Conservation (phyloP, 2,113 vertebrate genomes). For the Dinomys branickii region DNA sequence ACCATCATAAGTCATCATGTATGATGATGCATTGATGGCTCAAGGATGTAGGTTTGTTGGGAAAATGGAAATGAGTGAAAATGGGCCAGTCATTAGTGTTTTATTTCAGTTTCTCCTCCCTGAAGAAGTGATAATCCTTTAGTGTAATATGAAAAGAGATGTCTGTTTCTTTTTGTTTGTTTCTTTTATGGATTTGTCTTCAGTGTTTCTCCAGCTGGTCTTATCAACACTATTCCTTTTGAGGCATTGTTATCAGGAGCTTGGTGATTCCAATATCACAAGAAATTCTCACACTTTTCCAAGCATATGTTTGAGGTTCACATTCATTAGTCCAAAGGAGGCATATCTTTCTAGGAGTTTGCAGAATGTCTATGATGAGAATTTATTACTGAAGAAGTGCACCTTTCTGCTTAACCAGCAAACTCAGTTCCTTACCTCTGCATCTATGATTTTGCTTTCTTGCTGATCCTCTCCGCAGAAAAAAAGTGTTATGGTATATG, state of each 20-base stretch:
- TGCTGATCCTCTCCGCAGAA: neutral
- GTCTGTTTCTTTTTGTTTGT: neutral
- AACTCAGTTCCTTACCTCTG: neutral
- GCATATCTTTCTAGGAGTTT: neutral
- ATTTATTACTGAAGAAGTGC: neutral
- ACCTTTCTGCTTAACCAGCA: neutral
- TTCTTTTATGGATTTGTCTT: neutral
- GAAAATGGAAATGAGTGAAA: neutral
- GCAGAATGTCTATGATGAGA: neutral
- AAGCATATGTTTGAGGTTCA: neutral
- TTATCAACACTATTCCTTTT: neutral
- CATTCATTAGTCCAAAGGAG: neutral
- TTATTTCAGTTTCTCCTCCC: neutral
- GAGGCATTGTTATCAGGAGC: neutral
- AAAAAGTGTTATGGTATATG: neutral
- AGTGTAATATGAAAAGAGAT: neutral
- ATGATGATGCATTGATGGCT: neutral
- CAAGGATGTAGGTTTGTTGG: neutral
- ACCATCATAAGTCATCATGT: neutral
- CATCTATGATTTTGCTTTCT: neutral
- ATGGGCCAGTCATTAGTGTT: neutral
- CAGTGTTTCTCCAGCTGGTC: neutral
- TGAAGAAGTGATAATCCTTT: neutral
- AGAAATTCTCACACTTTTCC: neutral
- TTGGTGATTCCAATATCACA: neutral